A percentile compares a stretch with the other conserved stretches of the same genome.
phyloP scores from a whole-genome alignment of 1,140 invertebrate species.

The Lordiphosa clarofinis region DNA sequence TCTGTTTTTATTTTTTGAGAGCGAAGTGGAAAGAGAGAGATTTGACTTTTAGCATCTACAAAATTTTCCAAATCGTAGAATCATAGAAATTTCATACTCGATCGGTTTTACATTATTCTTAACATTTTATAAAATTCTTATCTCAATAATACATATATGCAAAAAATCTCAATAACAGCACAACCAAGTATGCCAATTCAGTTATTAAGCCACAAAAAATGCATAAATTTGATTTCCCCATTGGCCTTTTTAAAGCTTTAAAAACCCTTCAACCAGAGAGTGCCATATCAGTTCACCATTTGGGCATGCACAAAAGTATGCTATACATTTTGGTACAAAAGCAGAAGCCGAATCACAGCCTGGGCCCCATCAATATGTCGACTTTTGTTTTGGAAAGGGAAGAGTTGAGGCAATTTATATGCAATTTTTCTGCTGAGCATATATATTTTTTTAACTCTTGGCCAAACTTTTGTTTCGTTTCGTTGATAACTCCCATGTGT shows the following conservation, averaged over 20 bases:
- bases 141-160: too few relatives aligned
- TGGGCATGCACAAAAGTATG: conserved; percentile 14
- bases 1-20: not conserved
- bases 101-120: not conserved
- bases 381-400: conserved; percentile 36
- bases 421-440: conserved; percentile 37
- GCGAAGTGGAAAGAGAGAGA: not conserved
- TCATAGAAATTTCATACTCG: not conserved
- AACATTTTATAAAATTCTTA: too few relatives aligned
- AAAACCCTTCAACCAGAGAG: not conserved
- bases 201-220: not conserved
- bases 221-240: too few relatives aligned
- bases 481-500: conserved; percentile 36
- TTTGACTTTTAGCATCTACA: not conserved
- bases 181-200: too few relatives aligned
- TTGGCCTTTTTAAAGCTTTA: conserved; percentile 36
- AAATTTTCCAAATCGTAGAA: not conserved
- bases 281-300: conserved; percentile 1
- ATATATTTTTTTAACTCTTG: conserved; percentile 34
- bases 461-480: conserved; percentile 60
- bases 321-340: conserved; percentile 19
- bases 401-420: conserved; percentile 53
- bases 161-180: too few relatives aligned
- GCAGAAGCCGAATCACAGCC: conserved; percentile 40
- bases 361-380: conserved; percentile 36